phyloP scores from a whole-genome alignment of 2,888 invertebrate genomes.

The Ceraclea dissimilis region DNA sequence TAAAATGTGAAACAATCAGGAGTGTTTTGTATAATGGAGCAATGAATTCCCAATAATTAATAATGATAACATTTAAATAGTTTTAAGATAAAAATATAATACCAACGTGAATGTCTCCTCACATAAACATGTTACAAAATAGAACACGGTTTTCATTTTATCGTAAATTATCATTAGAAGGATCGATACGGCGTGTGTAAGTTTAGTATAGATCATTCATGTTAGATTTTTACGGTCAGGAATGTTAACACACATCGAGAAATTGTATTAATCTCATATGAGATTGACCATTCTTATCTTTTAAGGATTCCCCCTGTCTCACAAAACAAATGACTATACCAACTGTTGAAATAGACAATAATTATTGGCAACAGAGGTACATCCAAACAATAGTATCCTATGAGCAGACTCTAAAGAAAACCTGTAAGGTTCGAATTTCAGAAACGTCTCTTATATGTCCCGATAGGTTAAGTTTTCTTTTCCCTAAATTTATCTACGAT shows the following conservation, averaged over 20 bases:
- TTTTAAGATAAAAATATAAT: background rate
- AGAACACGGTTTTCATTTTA: constrained; percentile 1
- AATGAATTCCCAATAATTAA: background rate
- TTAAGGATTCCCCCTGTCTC: background rate
- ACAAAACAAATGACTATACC: background rate
- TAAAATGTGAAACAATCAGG: background rate
- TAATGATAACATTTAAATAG: background rate
- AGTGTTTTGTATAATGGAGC: background rate
- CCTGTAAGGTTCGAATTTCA: too few relatives aligned
- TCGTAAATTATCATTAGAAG: constrained; percentile 1
- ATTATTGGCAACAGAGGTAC: background rate
- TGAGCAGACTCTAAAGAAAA: too few relatives aligned
- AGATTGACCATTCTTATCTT: background rate
- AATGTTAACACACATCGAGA: background rate
- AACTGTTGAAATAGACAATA: too few relatives aligned
- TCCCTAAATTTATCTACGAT: too few relatives aligned
- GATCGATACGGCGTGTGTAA: background rate
- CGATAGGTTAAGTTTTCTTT: too few relatives aligned
- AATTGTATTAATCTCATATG: background rate
- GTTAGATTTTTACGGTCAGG: background rate
- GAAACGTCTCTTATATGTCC: too few relatives aligned
- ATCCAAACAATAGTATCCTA: background rate
- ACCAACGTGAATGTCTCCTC: background rate
- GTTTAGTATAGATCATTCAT: background rate
- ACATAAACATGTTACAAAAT: background rate